Evolutionary conservation across 2,113 vertebrate species (phyloP), one percentile per base, ranked within the genome.

Genomic region (Anser brachyrhynchus): DNA sequence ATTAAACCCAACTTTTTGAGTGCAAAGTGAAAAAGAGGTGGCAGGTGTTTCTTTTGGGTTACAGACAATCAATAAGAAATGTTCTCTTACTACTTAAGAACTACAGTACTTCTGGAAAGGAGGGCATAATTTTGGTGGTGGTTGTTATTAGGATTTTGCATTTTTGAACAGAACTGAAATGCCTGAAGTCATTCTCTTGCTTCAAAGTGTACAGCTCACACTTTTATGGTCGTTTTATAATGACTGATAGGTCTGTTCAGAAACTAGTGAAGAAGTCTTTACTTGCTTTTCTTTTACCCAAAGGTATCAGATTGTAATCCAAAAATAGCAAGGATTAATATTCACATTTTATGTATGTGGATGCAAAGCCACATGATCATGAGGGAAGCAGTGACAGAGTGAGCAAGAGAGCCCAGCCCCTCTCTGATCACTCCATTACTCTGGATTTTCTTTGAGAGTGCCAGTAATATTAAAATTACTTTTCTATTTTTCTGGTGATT

Each of bases 401-500:
- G 31, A 26, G 35, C 22, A 58, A 5, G 17, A 62, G 70, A 59
- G 43, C 43, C 20, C 25, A 69, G 20, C 6, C 65, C 22, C 3
- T 29, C 23, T 39, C 58, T 37, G 41, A 67, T 77, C 8, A 3
- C 21, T n/a, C 35, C 19, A 22, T 49, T 54, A 54, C 31, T 3
- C 62, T 41, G 37, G 8, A 66, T 58, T 65, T 72, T 49, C 25
- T 57, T 37, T 39, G 28, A 0, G 5, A 64, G 54, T 8, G 7
- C 65, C 2, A 51, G 29, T 20, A 20, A 49, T 9, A 12, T 21
- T 51, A 49, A 49, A 18, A 71, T 55, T 3, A 17, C 19, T 62
- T 39, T 35, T 39, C 46, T 31, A 12, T 7, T 41, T 2, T 0
- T 12, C 3, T 33, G n/a, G 16, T 10, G 33, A 13, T 29, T 69